These are phyloP conservation scores for Diplolepis rosae DNA, from an alignment of 2,888 invertebrate species.

Conservation along the genomic window DNA sequence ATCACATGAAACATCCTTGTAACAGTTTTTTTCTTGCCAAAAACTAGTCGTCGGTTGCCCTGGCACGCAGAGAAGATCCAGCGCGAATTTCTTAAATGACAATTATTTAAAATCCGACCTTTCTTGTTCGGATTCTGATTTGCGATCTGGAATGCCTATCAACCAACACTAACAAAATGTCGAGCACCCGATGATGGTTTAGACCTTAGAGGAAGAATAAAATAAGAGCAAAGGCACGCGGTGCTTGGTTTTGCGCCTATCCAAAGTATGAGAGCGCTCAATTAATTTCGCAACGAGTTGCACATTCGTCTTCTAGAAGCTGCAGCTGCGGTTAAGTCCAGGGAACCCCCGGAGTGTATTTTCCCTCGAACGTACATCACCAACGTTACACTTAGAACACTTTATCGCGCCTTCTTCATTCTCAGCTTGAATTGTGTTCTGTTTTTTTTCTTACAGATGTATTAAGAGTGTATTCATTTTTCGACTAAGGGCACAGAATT, in stretches of 20 bases:
- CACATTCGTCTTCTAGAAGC: conserved; percentile 48
- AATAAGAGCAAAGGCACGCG: conserved; percentile 23
- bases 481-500: conserved; percentile 17
- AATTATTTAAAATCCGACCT: conserved; percentile 14
- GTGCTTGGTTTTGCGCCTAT: conserved; percentile 41
- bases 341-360: conserved; percentile 48
- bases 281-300: conserved; percentile 49
- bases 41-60: conserved; percentile 8
- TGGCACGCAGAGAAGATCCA: neutral
- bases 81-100: conserved; percentile 19
- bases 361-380: conserved; percentile 48
- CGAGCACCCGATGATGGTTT: conserved; percentile 11
- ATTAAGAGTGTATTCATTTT: conserved; percentile 29
- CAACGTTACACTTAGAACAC: conserved; percentile 48
- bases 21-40: conserved; percentile 22
- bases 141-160: conserved; percentile 16
- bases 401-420: conserved; percentile 46
- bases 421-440: conserved; percentile 18
- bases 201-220: conserved; percentile 9
- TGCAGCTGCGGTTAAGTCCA: conserved; percentile 43
- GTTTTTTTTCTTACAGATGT: conserved; percentile 27
- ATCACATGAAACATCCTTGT: conserved; percentile 28
- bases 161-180: conserved; percentile 20
- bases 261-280: conserved; percentile 40
- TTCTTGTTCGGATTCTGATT: conserved; percentile 22